Evolutionary conservation across 2,797 vertebrate species (phyloP).

Genomic region (Enteromius argenteus): DNA sequence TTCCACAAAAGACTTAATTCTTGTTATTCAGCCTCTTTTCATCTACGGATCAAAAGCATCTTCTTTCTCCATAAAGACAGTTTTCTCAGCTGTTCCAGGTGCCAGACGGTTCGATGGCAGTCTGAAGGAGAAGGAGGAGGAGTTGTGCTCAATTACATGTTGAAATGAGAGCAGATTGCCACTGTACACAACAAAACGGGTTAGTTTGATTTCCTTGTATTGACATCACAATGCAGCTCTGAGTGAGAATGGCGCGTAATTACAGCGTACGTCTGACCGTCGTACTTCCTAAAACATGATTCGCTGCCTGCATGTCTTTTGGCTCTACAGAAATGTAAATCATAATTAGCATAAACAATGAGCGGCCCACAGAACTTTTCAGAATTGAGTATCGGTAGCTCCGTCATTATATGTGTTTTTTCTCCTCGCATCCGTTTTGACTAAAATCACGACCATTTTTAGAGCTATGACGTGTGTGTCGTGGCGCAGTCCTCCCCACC

Average conservation of each 20-base stretch:
- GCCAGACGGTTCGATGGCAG: slow-evolving; percentile 78
- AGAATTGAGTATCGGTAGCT: slow-evolving; percentile 15
- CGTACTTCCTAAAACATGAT: slow-evolving; percentile 26
- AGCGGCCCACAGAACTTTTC: slow-evolving; percentile 27
- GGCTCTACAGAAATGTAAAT: slow-evolving; percentile 22
- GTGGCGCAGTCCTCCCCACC: slow-evolving; percentile 61
- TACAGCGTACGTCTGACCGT: slow-evolving; percentile 20
- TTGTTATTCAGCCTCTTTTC: slow-evolving; percentile 36
- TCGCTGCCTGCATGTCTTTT: not conserved
- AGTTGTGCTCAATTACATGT: slow-evolving; percentile 62
- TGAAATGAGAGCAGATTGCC: slow-evolving; percentile 47
- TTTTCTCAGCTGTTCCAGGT: slow-evolving; percentile 53
- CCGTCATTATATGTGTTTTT: slow-evolving; percentile 43
- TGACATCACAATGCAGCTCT: slow-evolving; percentile 47
- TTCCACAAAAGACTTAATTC: slow-evolving; percentile 29
- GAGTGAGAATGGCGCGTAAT: slow-evolving; percentile 39
- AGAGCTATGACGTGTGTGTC: slow-evolving; percentile 64
- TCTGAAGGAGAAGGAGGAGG: slow-evolving; percentile 69
- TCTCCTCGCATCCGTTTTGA: slow-evolving; percentile 36
- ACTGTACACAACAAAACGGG: slow-evolving; percentile 40
- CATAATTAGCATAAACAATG: slow-evolving; percentile 44
- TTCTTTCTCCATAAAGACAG: slow-evolving; percentile 33
- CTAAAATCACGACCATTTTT: slow-evolving; percentile 63
- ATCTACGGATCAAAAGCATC: not conserved
- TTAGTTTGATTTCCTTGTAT: slow-evolving; percentile 38